These are phyloP conservation scores for Psylliodes chrysocephalus DNA, from an alignment of 2,888 invertebrate species.

Conservation along the genomic window DNA sequence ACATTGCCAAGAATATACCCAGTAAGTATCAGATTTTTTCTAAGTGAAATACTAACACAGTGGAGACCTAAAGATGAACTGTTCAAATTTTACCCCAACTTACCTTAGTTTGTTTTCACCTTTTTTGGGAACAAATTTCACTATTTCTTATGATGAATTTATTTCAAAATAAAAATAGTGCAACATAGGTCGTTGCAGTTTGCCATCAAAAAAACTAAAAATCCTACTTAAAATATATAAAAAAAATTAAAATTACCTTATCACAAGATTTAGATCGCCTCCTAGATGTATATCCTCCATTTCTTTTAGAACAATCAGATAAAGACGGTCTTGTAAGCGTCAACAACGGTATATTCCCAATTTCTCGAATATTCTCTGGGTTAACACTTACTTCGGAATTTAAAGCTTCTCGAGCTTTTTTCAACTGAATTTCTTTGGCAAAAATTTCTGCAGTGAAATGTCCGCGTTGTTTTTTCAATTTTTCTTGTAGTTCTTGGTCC, in stretches of 20 bases:
- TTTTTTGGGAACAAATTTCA: too few species aligned
- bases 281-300: slow-evolving; percentile 26
- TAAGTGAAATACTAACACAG: too few species aligned
- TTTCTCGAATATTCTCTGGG: slow-evolving; percentile 16
- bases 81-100: too few species aligned
- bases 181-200: too few species aligned
- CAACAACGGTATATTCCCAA: slow-evolving; percentile 22
- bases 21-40: too few species aligned
- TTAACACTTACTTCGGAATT: slow-evolving; percentile 35
- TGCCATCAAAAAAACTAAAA: too few species aligned
- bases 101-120: too few species aligned
- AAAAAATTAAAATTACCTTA: slow-evolving; percentile 26
- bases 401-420: slow-evolving; percentile 55
- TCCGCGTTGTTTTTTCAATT: slow-evolving; percentile 69
- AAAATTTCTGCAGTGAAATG: slow-evolving; percentile 68
- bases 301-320: slow-evolving; percentile 2
- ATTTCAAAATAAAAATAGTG: too few species aligned
- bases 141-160: too few species aligned
- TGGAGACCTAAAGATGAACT: too few species aligned
- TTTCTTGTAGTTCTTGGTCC: slow-evolving; percentile 68
- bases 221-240: too few species aligned
- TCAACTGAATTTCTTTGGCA: slow-evolving; percentile 71
- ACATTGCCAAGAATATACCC: too few species aligned
- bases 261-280: slow-evolving; percentile 36
- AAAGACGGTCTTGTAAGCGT: slow-evolving; percentile 4